phyloP scores from a whole-genome alignment of 2,113 vertebrate species.

The Marmota flaviventris region DNA sequence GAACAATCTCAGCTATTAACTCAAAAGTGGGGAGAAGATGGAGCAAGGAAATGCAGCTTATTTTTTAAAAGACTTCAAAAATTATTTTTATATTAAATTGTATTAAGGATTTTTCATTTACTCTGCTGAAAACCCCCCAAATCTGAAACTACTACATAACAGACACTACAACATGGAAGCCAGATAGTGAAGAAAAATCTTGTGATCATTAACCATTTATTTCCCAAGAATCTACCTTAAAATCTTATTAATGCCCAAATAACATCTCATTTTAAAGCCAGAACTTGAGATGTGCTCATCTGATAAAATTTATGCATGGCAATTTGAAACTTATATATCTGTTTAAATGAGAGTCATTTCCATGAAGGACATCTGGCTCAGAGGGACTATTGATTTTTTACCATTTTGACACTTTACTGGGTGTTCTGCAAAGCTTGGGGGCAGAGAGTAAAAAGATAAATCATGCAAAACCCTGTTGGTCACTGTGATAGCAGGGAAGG shows the following conservation, averaged over 20 bases:
- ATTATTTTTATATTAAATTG: not conserved
- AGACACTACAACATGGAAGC: not conserved
- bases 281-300: not conserved
- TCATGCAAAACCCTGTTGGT: not conserved
- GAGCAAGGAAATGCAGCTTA: not conserved
- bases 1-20: not conserved
- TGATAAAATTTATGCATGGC: not conserved
- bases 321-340: not conserved
- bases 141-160: not conserved
- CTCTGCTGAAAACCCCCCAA: not conserved
- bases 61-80: not conserved
- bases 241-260: not conserved
- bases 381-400: not conserved
- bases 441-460: not conserved
- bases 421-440: not conserved
- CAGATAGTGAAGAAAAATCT: not conserved
- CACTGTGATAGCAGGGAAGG: too few species aligned
- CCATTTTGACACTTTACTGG: not conserved
- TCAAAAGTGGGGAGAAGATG: not conserved
- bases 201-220: not conserved
- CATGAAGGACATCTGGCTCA: not conserved
- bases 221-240: not conserved
- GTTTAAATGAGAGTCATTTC: constrained; percentile 7
- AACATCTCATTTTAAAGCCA: not conserved
- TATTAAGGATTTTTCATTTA: not conserved